phyloP scores from a whole-genome alignment of 2,797 vertebrate genomes.

The Alcedo quadribrachys region DNA sequence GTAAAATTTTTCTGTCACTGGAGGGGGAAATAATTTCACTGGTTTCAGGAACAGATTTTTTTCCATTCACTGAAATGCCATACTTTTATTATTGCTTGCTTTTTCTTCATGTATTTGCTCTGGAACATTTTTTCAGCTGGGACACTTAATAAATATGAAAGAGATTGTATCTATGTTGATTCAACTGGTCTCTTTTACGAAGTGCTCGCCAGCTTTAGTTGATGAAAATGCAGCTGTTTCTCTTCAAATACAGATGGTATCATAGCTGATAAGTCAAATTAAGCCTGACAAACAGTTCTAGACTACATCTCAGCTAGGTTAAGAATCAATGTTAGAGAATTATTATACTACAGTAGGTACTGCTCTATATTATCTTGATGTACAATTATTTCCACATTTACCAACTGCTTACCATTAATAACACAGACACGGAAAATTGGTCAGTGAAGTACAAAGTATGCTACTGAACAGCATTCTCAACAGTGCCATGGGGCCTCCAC shows the following conservation, averaged over 20 bases:
- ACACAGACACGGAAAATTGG: not conserved
- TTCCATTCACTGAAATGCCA: not conserved
- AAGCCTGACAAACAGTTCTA: constrained; percentile 67
- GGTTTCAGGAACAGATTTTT: not conserved
- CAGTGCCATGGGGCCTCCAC: not conserved
- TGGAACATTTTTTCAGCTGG: constrained; percentile 36
- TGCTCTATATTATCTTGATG: constrained; percentile 14
- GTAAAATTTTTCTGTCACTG: not conserved
- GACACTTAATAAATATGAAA: constrained; percentile 47
- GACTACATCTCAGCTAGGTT: constrained; percentile 61
- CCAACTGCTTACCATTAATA: constrained; percentile 57
- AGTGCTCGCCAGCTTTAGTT: constrained; percentile 63
- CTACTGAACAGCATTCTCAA: not conserved
- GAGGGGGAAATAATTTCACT: not conserved
- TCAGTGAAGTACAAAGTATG: not conserved
- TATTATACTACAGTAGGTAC: constrained; percentile 48
- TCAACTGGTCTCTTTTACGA: constrained; percentile 27
- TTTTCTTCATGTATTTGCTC: constrained; percentile 45
- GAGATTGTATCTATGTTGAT: constrained; percentile 57
- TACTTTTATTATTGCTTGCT: not conserved
- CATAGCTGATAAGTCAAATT: constrained; percentile 69
- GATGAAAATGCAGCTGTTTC: constrained; percentile 59
- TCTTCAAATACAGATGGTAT: constrained; percentile 62
- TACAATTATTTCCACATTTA: constrained; percentile 51
- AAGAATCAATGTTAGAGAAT: constrained; percentile 64